Conservation (phyloP, 1,140 invertebrate species). For the Harlomillsia oculata region DNA sequence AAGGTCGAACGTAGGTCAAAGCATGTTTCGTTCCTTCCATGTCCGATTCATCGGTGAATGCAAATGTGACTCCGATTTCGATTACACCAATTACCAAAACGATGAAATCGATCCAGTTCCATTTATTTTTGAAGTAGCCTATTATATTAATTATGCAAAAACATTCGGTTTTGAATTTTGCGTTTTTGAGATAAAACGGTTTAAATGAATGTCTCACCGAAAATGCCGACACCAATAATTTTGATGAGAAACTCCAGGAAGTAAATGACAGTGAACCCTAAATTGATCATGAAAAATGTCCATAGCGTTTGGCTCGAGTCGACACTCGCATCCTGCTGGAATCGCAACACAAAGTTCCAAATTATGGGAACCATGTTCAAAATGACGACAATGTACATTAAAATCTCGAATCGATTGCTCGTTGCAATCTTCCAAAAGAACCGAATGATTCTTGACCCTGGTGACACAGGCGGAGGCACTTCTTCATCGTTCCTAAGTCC, state of each 20-base stretch:
- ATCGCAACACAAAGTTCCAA: constrained; percentile 20
- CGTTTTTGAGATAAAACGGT: too few relatives aligned
- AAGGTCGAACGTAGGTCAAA: too few relatives aligned
- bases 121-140: not conserved
- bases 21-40: too few relatives aligned
- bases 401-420: constrained; percentile 14
- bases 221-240: too few relatives aligned
- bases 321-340: not conserved
- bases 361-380: constrained; percentile 24
- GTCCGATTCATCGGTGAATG: too few relatives aligned
- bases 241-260: constrained; percentile 21
- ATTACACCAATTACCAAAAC: not conserved
- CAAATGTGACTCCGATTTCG: too few relatives aligned
- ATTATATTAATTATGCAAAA: too few relatives aligned
- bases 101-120: constrained; percentile 7
- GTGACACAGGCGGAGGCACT: too few relatives aligned
- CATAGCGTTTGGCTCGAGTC: not conserved
- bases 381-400: constrained; percentile 17
- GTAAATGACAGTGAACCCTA: constrained; percentile 16
- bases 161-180: too few relatives aligned
- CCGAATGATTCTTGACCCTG: constrained; percentile 6
- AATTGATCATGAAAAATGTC: constrained; percentile 2
- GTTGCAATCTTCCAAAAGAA: constrained; percentile 7
- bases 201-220: too few relatives aligned
- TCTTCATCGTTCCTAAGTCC: too few relatives aligned